These are phyloP conservation scores for Novumbra hubbsi DNA, from an alignment of 2,797 vertebrate genomes.

Conservation along the genomic window DNA sequence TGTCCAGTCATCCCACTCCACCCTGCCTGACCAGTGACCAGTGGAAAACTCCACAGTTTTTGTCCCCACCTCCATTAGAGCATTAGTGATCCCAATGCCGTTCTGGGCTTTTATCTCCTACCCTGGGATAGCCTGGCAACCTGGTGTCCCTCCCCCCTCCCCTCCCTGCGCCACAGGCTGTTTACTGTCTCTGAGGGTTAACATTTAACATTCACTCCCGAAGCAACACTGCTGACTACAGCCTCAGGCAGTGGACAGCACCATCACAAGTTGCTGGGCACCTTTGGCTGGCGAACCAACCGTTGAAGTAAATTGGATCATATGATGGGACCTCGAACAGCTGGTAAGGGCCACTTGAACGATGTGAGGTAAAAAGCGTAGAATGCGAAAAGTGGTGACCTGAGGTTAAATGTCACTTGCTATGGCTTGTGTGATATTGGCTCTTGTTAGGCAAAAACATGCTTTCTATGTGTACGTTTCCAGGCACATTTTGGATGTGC, in stretches of 20 bases:
- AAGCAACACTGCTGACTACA: not conserved
- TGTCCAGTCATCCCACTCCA: not conserved
- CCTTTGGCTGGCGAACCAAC: conserved; percentile 6
- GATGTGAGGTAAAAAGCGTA: not conserved
- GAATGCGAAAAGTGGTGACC: not conserved
- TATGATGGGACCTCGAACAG: conserved; percentile 61
- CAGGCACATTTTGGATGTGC: too few species aligned
- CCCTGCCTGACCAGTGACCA: not conserved
- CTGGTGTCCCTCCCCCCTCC: not conserved
- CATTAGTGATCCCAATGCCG: conserved; percentile 38
- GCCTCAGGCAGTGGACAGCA: conserved; percentile 15
- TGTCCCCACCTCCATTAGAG: conserved; percentile 4
- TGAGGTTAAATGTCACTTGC: not conserved
- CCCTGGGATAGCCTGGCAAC: conserved; percentile 45
- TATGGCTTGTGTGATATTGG: not conserved
- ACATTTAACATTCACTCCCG: conserved; percentile 60
- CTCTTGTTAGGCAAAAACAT: too few species aligned
- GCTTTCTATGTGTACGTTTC: too few species aligned
- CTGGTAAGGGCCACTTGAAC: conserved; percentile 44
- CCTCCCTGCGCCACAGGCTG: conserved; percentile 19
- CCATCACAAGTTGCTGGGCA: conserved; percentile 10
- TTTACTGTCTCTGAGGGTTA: conserved; percentile 65
- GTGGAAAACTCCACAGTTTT: conserved; percentile 28
- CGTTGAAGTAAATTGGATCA: conserved; percentile 6
- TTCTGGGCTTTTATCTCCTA: conserved; percentile 11